Evolutionary conservation across 1,140 invertebrate genomes (phyloP).

Genomic region (Holcopasites calliopsidis): DNA sequence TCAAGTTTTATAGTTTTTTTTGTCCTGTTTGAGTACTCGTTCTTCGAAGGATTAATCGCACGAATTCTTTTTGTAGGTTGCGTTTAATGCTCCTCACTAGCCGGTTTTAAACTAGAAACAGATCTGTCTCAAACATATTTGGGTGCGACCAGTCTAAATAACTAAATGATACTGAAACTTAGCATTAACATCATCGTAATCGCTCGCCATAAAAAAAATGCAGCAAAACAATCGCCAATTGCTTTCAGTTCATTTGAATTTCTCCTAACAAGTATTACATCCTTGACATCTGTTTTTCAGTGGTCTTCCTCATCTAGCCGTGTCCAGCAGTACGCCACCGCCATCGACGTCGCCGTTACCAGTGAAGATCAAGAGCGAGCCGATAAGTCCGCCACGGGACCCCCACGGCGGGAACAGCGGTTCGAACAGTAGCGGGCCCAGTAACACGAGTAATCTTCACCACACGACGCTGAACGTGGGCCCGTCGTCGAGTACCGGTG

Average conservation of each 20-base stretch:
- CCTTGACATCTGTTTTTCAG: constrained; percentile 70
- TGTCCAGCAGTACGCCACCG: constrained; percentile 91
- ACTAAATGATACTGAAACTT: too few species aligned
- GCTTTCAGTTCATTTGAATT: too few species aligned
- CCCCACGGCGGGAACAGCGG: constrained; percentile 76
- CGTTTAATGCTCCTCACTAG: background rate
- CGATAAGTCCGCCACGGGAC: constrained; percentile 92
- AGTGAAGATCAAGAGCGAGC: constrained; percentile 96
- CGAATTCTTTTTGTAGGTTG: too few species aligned
- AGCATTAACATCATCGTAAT: too few species aligned
- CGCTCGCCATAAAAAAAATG: too few species aligned
- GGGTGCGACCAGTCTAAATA: too few species aligned
- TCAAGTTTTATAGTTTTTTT: constrained; percentile 59
- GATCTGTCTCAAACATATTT: too few species aligned
- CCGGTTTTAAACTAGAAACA: too few species aligned
- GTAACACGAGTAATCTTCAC: constrained; percentile 66
- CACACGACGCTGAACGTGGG: constrained; percentile 75
- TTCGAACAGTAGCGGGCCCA: constrained; percentile 69
- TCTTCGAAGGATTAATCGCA: too few species aligned
- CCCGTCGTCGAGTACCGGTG: constrained; percentile 75
- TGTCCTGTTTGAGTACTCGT: constrained; percentile 20
- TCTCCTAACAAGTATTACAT: too few species aligned
- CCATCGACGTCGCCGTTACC: constrained; percentile 89
- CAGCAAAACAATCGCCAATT: too few species aligned
- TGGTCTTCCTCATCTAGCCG: constrained; percentile 88